Percentiles rank a stretch among this genome's conserved stretches.
phyloP scores from a whole-genome alignment of 2,888 invertebrate genomes.

The Pterostichus madidus region DNA sequence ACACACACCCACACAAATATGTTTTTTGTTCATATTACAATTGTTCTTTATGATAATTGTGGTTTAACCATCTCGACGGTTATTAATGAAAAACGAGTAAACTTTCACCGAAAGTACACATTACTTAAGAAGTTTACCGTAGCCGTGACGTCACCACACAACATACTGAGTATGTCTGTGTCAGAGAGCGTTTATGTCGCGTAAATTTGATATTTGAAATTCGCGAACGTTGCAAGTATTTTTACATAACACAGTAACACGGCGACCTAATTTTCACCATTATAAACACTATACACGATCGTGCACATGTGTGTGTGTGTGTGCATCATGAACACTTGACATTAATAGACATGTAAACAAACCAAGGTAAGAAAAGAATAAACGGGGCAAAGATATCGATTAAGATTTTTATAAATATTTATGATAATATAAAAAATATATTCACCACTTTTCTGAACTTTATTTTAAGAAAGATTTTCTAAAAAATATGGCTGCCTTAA shows the following conservation, averaged over 20 bases:
- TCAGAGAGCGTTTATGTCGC: constrained; percentile 17
- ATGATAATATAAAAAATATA: too few relatives aligned
- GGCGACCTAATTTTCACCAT: constrained; percentile 62
- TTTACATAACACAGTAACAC: constrained; percentile 63
- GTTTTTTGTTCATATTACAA: too few relatives aligned
- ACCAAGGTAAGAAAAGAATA: background rate
- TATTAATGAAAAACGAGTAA: constrained; percentile 48
- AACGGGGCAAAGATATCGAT: background rate
- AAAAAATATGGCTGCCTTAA: too few relatives aligned
- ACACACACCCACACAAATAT: too few relatives aligned
- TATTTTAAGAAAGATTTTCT: too few relatives aligned
- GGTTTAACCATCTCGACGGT: constrained; percentile 10
- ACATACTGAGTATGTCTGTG: background rate
- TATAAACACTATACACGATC: constrained; percentile 42
- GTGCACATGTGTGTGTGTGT: background rate
- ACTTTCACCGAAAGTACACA: constrained; percentile 56
- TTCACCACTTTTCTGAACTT: too few relatives aligned
- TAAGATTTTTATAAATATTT: background rate
- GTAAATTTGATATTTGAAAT: constrained; percentile 55
- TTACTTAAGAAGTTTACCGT: constrained; percentile 53
- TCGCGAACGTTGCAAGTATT: constrained; percentile 53
- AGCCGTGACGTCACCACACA: constrained; percentile 37
- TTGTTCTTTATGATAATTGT: too few relatives aligned
- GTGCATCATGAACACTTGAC: background rate
- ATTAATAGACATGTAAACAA: constrained; percentile 13